Percentiles rank a stretch among this genome's conserved stretches.
These are phyloP conservation scores for Platorchestia sp. DNA, from an alignment of 1,140 invertebrate genomes.

Conservation along the genomic window DNA sequence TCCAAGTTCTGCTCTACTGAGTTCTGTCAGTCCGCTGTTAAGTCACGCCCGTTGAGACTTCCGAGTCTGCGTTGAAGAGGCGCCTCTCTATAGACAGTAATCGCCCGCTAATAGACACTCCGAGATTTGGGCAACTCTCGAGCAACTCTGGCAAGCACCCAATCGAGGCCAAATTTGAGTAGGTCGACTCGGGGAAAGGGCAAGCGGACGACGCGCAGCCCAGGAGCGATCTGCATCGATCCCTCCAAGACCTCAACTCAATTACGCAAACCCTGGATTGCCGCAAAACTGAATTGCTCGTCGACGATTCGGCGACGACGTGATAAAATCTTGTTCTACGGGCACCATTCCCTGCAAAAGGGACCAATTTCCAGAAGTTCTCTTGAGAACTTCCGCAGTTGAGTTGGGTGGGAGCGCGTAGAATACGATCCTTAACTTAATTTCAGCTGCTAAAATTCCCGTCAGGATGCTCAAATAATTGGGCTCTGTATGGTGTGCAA, in stretches of 20 bases:
- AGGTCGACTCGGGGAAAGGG: background rate
- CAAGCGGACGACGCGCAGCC: background rate
- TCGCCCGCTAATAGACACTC: slow-evolving; percentile 11
- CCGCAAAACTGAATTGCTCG: slow-evolving; percentile 22
- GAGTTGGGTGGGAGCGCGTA: background rate
- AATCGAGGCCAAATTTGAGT: background rate
- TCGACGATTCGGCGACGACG: background rate
- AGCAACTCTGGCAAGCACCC: background rate
- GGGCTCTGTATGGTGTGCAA: background rate
- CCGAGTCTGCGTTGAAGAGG: background rate
- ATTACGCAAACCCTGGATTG: slow-evolving; percentile 6
- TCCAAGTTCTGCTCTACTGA: background rate
- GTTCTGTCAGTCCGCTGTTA: background rate
- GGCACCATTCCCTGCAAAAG: background rate
- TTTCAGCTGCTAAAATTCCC: background rate
- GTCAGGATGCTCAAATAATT: background rate
- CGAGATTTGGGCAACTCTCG: slow-evolving; percentile 13
- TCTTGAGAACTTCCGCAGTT: background rate
- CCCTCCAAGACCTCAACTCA: slow-evolving; percentile 1
- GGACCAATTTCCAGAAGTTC: background rate
- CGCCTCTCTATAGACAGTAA: background rate
- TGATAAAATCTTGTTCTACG: slow-evolving; percentile 9
- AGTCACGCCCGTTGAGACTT: background rate
- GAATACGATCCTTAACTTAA: background rate
- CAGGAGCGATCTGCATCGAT: background rate